Percentiles rank a stretch among this genome's conserved stretches.
These are phyloP conservation scores for Kryptopterus vitreolus DNA, from an alignment of 2,797 vertebrate species.

Conservation along the genomic window DNA sequence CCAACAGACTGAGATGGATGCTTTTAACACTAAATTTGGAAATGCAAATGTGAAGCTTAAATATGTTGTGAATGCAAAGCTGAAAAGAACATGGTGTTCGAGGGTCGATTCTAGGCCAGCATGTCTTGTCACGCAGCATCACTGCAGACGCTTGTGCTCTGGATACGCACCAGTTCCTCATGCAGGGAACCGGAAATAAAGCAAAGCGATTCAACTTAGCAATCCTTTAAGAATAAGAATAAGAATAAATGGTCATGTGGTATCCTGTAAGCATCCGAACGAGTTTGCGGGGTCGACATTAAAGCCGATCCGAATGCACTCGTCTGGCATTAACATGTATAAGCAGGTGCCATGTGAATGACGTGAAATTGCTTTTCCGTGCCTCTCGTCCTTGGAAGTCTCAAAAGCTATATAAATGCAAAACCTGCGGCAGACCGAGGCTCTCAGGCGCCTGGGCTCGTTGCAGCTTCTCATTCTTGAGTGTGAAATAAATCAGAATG, in stretches of 20 bases:
- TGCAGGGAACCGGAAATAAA: neutral
- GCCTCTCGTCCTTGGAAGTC: conserved; percentile 58
- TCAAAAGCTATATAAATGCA: conserved; percentile 33
- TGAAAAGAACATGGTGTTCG: too few species aligned
- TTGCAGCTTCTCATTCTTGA: neutral
- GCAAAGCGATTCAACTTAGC: neutral
- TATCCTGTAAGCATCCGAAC: conserved; percentile 26
- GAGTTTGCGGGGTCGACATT: neutral
- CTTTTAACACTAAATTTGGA: too few species aligned
- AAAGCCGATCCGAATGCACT: conserved; percentile 64
- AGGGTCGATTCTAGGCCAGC: neutral
- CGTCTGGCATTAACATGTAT: conserved; percentile 70
- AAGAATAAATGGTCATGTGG: conserved; percentile 5
- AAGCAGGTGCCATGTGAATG: conserved; percentile 65
- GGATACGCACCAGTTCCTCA: conserved; percentile 13
- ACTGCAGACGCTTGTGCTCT: conserved; percentile 10
- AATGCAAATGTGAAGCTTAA: too few species aligned
- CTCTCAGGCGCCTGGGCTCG: neutral
- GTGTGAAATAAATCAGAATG: neutral
- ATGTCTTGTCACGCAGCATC: neutral
- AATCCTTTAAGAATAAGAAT: neutral
- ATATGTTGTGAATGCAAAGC: too few species aligned
- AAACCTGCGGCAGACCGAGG: neutral
- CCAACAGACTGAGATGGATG: too few species aligned
- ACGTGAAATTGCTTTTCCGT: conserved; percentile 60